These are phyloP conservation scores for Itoplectis maculator DNA, from an alignment of 2,888 invertebrate genomes.

Conservation along the genomic window DNA sequence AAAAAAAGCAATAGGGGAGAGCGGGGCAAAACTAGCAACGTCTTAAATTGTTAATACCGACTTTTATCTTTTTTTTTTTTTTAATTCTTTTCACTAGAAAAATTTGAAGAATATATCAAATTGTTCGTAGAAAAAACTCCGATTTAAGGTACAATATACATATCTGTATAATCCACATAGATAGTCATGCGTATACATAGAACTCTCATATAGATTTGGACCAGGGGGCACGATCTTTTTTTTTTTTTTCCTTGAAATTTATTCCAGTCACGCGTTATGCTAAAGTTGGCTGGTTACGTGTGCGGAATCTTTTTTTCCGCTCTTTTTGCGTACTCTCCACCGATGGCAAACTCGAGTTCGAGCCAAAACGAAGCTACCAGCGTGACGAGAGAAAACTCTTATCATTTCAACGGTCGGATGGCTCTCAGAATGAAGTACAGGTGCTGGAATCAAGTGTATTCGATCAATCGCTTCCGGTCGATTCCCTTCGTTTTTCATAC, in stretches of 20 bases:
- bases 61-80: no score
- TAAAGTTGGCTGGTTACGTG: conserved; percentile 34
- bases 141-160: not conserved
- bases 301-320: conserved; percentile 11
- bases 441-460: conserved; percentile 49
- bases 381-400: not conserved
- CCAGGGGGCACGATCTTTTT: not conserved
- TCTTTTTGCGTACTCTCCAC: not conserved
- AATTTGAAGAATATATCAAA: not conserved
- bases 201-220: conserved; percentile 17
- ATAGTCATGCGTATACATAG: not conserved
- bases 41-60: no score
- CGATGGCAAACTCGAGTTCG: not conserved
- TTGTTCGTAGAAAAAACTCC: no score
- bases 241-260: conserved; percentile 5
- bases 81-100: not conserved
- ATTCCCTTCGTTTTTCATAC: conserved; percentile 44
- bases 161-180: not conserved
- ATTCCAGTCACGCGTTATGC: conserved; percentile 46
- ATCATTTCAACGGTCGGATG: conserved; percentile 12
- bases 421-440: conserved; percentile 48
- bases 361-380: not conserved
- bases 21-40: no score
- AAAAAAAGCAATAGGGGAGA: no score
- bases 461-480: conserved; percentile 56